phyloP scores from a whole-genome alignment of 1,140 invertebrate genomes.

The Trichomalopsis sarcophagae region DNA sequence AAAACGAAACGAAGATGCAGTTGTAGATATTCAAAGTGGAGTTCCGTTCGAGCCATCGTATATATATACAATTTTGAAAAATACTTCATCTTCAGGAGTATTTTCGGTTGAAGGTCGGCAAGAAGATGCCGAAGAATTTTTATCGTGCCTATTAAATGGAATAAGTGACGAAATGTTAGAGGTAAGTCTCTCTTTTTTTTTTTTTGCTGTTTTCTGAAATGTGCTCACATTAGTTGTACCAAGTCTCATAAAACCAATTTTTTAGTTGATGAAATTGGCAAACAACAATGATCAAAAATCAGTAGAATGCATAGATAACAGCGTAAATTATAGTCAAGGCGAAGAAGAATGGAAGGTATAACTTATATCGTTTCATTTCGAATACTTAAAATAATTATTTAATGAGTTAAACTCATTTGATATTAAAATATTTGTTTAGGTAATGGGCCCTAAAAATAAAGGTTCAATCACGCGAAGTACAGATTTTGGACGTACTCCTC shows the following conservation, averaged over 20 bases:
- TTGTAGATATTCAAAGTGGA: slow-evolving; percentile 74
- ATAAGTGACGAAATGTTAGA: slow-evolving; percentile 97
- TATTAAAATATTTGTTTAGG: slow-evolving; percentile 69
- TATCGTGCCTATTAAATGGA: slow-evolving; percentile 92
- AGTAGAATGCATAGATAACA: slow-evolving; percentile 58
- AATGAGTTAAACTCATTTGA: slow-evolving; percentile 36
- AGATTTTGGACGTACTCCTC: slow-evolving; percentile 88
- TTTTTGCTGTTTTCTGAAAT: slow-evolving; percentile 33
- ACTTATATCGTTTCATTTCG: slow-evolving; percentile 43
- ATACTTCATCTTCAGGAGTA: slow-evolving; percentile 82
- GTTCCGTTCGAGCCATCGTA: slow-evolving; percentile 88
- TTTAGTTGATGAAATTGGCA: slow-evolving; percentile 82
- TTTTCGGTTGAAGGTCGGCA: slow-evolving; percentile 88
- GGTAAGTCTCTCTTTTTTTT: slow-evolving; percentile 70
- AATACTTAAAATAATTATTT: slow-evolving; percentile 25
- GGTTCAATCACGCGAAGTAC: slow-evolving; percentile 88
- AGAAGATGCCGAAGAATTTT: slow-evolving; percentile 96
- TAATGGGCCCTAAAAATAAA: slow-evolving; percentile 91
- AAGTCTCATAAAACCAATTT: slow-evolving; percentile 60
- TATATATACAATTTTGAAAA: slow-evolving; percentile 87
- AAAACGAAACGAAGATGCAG: slow-evolving; percentile 65
- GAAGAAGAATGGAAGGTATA: slow-evolving; percentile 86
- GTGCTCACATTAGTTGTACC: not conserved
- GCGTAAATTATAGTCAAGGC: slow-evolving; percentile 73
- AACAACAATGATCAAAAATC: slow-evolving; percentile 70